Conservation (phyloP, 2,888 invertebrate species). For the Anoplius nigerrimus region DNA sequence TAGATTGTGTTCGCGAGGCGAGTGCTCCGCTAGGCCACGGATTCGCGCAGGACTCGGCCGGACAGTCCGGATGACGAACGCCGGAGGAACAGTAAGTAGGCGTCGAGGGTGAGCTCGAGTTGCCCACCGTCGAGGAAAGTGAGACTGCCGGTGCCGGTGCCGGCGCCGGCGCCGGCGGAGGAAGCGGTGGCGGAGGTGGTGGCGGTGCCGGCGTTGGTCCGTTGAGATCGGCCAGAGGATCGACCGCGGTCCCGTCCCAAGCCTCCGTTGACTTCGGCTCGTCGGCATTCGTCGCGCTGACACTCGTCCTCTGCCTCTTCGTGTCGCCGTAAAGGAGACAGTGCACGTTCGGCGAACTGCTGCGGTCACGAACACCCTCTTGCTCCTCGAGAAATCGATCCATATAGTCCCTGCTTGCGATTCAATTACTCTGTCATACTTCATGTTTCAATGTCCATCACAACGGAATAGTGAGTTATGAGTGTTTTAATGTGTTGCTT, state of each 20-base stretch:
- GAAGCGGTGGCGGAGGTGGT: constrained; percentile 47
- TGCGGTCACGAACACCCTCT: constrained; percentile 81
- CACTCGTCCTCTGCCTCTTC: constrained; percentile 67
- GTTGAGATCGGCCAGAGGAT: constrained; percentile 43
- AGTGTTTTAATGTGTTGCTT: no score
- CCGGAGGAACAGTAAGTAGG: constrained; percentile 36
- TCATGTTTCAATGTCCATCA: constrained; percentile 39
- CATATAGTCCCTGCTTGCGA: constrained; percentile 86
- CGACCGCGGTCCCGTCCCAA: constrained; percentile 63
- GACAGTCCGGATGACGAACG: constrained; percentile 44
- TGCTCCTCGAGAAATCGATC: constrained; percentile 93
- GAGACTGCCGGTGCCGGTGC: constrained; percentile 48
- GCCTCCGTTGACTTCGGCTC: constrained; percentile 65
- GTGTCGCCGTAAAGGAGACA: constrained; percentile 70
- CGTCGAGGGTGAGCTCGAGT: constrained; percentile 26
- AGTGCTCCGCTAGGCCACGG: constrained; percentile 38
- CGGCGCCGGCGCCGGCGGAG: constrained; percentile 31
- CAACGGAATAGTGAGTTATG: background rate
- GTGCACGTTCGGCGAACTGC: constrained; percentile 84
- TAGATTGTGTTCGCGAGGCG: constrained; percentile 46
- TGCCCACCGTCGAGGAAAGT: constrained; percentile 38
- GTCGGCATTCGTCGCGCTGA: constrained; percentile 60
- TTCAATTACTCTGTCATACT: constrained; percentile 57
- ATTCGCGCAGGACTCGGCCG: constrained; percentile 43
- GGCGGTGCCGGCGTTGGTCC: constrained; percentile 18